Evolutionary conservation across 2,113 vertebrate species (phyloP), one percentile per base, ranked within the genome.

Genomic region (Tachuris rubrigastra): DNA sequence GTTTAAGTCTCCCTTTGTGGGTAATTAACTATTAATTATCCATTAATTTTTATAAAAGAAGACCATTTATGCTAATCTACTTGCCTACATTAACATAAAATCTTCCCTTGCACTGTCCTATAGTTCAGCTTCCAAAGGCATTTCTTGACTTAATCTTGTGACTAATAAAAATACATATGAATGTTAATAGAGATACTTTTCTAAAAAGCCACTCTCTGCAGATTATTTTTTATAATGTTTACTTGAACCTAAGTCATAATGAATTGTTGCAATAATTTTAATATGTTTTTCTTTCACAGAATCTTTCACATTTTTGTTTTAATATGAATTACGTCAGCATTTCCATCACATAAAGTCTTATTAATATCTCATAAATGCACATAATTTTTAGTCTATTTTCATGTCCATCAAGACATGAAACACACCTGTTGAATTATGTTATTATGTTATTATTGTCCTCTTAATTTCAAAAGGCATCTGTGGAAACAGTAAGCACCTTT

Each of bases 21-120:
- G 74, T 93, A 80, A 95, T 97, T 97, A 85, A 62, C 72, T 85
- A 55, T 27, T 76, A 89, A 89, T 82, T 74, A 67, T 28, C 59
- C 69, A 65, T 71, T 95, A 82, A 46, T 85, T 85, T 94, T 87
- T 74, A 65, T 55, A 62, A 47, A 89, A 91, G 3, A 92, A 67
- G 73, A 72, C 24, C 73, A 33, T 79, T 93, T 50, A 89, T 93
- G 87, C 37, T 87, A 94, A 94, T 65, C 67, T 62, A 42, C n/a
- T 58, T 87, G 53, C 31, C 27, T 85, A 24, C 9, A 89, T 95
- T 97, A 85, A 50, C 62, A 91, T 93, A 91, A 91, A 86, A 42
- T 77, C 49, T 73, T 93, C 44, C 24, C 31, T 85, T 87, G 35
- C 2, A 1, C 46, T 73, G 3, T 76, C 31, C 23, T 87, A 1